Evolutionary conservation across 2,113 vertebrate species (phyloP).

Genomic region (Ranitomeya imitator): DNA sequence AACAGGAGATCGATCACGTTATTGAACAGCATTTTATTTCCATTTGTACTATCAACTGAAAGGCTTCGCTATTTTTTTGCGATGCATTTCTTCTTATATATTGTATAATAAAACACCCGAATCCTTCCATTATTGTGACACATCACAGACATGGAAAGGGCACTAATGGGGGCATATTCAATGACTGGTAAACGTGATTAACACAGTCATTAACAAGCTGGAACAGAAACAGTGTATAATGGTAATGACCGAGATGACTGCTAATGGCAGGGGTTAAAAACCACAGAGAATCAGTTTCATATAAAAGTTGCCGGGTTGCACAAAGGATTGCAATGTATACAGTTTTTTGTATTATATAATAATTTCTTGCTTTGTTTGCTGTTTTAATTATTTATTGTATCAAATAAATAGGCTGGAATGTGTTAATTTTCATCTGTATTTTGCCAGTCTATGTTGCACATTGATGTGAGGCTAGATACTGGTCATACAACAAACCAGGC

Average conservation of each 20-base stretch:
- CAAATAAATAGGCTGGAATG: not conserved
- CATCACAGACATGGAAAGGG: not conserved
- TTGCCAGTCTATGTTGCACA: not conserved
- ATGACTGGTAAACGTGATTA: not conserved
- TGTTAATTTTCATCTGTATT: not conserved
- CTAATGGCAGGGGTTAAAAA: not conserved
- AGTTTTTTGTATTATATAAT: constrained; percentile 1
- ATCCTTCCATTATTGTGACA: not conserved
- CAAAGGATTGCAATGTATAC: not conserved
- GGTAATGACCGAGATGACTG: not conserved
- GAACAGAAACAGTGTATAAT: not conserved
- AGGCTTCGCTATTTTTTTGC: not conserved
- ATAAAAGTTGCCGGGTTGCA: not conserved
- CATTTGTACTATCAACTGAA: not conserved
- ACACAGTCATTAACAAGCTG: not conserved
- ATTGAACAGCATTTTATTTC: not conserved
- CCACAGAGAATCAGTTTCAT: not conserved
- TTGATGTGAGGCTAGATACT: not conserved
- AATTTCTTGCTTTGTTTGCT: constrained; percentile 13
- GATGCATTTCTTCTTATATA: not conserved
- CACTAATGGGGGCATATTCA: not conserved
- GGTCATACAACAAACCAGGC: not conserved
- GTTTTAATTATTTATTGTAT: not conserved
- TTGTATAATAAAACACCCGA: constrained; percentile 5
- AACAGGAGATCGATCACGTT: not conserved